Conservation (phyloP, 2,797 vertebrate genomes). For the Lepus oiostolus region DNA sequence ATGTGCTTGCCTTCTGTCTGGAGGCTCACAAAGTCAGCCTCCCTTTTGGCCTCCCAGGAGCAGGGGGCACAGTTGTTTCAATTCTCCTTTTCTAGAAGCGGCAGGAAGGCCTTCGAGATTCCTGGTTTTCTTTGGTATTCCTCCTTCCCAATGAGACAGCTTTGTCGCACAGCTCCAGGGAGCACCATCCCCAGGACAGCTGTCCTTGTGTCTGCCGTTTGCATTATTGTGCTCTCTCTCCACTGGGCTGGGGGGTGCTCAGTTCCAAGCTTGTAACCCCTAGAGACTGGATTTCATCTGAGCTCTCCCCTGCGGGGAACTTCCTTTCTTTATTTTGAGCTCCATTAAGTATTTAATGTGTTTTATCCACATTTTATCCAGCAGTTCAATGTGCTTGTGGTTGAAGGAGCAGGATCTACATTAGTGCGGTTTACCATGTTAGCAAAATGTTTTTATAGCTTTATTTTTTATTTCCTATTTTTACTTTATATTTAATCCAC, state of each 20-base stretch:
- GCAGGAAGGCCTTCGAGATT: neutral
- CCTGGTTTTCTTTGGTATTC: conserved; percentile 12
- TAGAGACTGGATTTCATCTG: neutral
- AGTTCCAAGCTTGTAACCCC: neutral
- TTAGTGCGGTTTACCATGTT: neutral
- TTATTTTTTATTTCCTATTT: neutral
- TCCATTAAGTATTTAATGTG: neutral
- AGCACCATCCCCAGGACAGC: neutral
- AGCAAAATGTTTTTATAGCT: conserved; percentile 3
- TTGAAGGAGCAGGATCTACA: neutral
- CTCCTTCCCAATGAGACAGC: neutral
- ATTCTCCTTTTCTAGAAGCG: conserved; percentile 6
- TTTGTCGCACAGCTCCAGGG: neutral
- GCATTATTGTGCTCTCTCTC: neutral
- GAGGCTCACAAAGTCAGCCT: neutral
- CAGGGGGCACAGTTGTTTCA: neutral
- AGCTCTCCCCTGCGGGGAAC: neutral
- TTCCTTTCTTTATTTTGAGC: conserved; percentile 4
- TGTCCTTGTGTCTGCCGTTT: neutral
- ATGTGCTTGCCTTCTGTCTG: neutral
- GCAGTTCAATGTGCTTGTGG: neutral
- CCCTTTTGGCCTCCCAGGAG: neutral
- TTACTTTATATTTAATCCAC: neutral
- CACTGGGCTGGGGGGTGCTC: neutral
- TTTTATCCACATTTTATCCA: conserved; percentile 10